Conservation (phyloP, 1,140 invertebrate species). For the Eulimnadia texana region DNA sequence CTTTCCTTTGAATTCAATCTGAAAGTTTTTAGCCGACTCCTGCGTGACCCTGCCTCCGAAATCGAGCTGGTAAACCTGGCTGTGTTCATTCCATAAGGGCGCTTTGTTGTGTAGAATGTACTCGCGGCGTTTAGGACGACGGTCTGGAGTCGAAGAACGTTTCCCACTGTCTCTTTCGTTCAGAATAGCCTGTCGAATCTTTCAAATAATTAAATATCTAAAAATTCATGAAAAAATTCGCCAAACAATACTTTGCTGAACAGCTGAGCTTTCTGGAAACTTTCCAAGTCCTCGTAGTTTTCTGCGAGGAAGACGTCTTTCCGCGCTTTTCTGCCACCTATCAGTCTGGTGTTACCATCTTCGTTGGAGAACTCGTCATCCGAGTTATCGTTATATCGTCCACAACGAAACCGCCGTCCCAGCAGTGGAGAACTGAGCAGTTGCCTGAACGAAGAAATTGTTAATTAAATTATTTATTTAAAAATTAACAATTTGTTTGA, state of each 20-base stretch:
- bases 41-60: slow-evolving; percentile 98
- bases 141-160: slow-evolving; percentile 14
- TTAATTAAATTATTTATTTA: not conserved
- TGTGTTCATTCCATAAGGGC: slow-evolving; percentile 98
- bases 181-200: slow-evolving; percentile 21
- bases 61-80: slow-evolving; percentile 96
- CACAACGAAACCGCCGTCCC: slow-evolving; percentile 53
- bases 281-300: slow-evolving; percentile 77
- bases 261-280: slow-evolving; percentile 85
- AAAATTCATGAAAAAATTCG: too few relatives aligned
- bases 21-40: slow-evolving; percentile 98
- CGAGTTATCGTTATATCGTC: slow-evolving; percentile 61
- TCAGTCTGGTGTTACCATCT: not conserved
- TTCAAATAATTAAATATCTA: not conserved
- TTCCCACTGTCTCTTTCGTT: slow-evolving; percentile 10
- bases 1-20: slow-evolving; percentile 93
- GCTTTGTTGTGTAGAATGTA: slow-evolving; percentile 98
- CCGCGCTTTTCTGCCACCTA: not conserved
- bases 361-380: slow-evolving; percentile 47
- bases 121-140: slow-evolving; percentile 41
- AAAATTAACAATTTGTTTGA: not conserved
- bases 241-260: slow-evolving; percentile 61
- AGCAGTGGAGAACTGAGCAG: slow-evolving; percentile 65
- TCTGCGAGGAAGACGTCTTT: slow-evolving; percentile 43
- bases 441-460: slow-evolving; percentile 34